Conservation (phyloP, 2,888 invertebrate species). For the Dermolepida albohirtum region DNA sequence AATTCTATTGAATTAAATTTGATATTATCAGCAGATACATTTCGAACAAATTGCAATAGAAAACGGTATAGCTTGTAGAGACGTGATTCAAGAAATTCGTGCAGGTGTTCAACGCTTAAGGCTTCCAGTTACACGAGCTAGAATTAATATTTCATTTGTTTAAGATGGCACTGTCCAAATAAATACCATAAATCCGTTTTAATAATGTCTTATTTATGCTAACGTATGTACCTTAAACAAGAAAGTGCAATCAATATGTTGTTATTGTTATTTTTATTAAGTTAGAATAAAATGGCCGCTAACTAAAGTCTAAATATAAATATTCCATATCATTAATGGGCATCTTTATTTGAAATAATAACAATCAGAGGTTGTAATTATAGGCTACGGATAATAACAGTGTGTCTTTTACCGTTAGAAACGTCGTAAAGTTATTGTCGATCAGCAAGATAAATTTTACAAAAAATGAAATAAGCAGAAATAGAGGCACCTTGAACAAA, state of each 20-base stretch:
- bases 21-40: conserved; percentile 30
- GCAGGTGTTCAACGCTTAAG: conserved; percentile 49
- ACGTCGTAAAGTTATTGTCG: conserved; percentile 2
- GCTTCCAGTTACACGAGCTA: conserved; percentile 36
- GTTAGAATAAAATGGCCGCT: conserved; percentile 9
- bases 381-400: conserved; percentile 1
- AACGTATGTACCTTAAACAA: conserved; percentile 4
- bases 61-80: conserved; percentile 25
- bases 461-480: neutral
- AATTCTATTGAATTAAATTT: conserved; percentile 27
- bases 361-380: conserved; percentile 6
- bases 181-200: conserved; percentile 29
- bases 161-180: conserved; percentile 32
- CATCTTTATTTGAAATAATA: conserved; percentile 12
- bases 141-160: conserved; percentile 40
- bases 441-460: neutral
- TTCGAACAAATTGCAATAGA: conserved; percentile 38
- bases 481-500: neutral
- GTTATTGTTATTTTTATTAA: conserved; percentile 8
- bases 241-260: conserved; percentile 7
- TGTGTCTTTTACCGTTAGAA: conserved; percentile 14
- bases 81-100: conserved; percentile 39
- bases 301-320: conserved; percentile 9
- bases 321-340: conserved; percentile 3
- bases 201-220: conserved; percentile 33